Conservation (phyloP, 2,888 invertebrate genomes). For the Polyommatus icarus region DNA sequence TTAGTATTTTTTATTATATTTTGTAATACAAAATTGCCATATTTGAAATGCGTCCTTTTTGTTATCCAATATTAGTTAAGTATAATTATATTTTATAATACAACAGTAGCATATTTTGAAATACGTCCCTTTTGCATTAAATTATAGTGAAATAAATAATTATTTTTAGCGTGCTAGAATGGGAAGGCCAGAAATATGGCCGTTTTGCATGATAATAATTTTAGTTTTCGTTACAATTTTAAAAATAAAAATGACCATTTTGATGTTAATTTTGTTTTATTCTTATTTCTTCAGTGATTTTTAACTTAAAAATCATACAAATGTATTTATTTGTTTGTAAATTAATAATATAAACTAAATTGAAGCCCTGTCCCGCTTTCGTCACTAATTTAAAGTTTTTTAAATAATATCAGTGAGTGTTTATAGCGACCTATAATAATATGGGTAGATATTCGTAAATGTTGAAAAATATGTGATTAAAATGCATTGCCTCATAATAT, state of each 20-base stretch:
- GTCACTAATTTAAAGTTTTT: too few relatives aligned
- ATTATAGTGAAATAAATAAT: constrained; percentile 35
- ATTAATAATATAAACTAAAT: too few relatives aligned
- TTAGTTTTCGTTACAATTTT: constrained; percentile 36
- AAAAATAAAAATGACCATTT: constrained; percentile 33
- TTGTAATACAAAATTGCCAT: too few relatives aligned
- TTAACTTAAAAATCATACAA: too few relatives aligned
- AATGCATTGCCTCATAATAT: constrained; percentile 29
- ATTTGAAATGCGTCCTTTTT: constrained; percentile 27
- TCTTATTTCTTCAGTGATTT: too few relatives aligned
- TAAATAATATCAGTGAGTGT: too few relatives aligned
- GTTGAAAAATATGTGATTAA: constrained; percentile 32
- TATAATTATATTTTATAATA: constrained; percentile 31
- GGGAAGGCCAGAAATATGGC: constrained; percentile 36
- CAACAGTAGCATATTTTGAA: constrained; percentile 34
- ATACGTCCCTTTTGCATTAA: too few relatives aligned
- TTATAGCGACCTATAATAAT: constrained; percentile 2
- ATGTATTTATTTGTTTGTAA: too few relatives aligned
- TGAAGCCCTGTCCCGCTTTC: too few relatives aligned
- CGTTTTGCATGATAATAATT: constrained; percentile 33
- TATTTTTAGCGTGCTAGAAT: constrained; percentile 37
- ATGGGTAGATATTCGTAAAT: constrained; percentile 32
- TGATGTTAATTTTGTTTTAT: constrained; percentile 32
- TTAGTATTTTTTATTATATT: too few relatives aligned
- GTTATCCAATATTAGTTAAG: constrained; percentile 31